phyloP scores from a whole-genome alignment of 2,113 vertebrate species.

The Sarotherodon lohbergeri region DNA sequence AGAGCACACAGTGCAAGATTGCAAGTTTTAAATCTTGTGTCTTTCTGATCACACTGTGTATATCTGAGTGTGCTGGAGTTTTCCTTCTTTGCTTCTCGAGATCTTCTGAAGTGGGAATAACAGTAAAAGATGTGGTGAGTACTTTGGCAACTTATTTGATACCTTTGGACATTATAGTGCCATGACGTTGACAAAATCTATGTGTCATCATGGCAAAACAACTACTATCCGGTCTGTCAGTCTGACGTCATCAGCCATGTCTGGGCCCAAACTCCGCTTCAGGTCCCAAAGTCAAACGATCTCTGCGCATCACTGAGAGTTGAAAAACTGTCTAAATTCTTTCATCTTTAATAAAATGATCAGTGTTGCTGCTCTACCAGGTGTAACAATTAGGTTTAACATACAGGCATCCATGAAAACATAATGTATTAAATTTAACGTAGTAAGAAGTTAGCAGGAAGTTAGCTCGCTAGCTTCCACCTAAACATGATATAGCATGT shows the following conservation, averaged over 20 bases:
- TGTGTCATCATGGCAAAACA: neutral
- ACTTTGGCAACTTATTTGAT: neutral
- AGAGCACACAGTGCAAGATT: neutral
- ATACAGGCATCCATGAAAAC: neutral
- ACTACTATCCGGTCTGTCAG: neutral
- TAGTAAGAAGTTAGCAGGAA: too few relatives aligned
- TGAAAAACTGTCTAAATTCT: neutral
- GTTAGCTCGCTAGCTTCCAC: too few relatives aligned
- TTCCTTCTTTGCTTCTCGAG: neutral
- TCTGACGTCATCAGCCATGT: neutral
- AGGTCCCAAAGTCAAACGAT: neutral
- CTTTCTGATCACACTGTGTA: neutral
- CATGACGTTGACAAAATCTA: neutral
- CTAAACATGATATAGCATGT: too few relatives aligned
- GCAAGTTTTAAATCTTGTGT: neutral
- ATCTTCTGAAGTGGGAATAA: neutral
- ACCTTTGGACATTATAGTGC: neutral
- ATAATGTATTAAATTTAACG: too few relatives aligned
- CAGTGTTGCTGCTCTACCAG: accelerated
- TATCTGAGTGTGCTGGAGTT: neutral
- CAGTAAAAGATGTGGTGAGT: neutral
- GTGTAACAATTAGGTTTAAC: accelerated
- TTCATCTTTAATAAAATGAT: neutral
- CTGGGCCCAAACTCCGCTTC: neutral
- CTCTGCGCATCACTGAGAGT: neutral